These are phyloP conservation scores for Zenarchopterus dispar DNA, from an alignment of 2,797 vertebrate genomes.

Conservation along the genomic window DNA sequence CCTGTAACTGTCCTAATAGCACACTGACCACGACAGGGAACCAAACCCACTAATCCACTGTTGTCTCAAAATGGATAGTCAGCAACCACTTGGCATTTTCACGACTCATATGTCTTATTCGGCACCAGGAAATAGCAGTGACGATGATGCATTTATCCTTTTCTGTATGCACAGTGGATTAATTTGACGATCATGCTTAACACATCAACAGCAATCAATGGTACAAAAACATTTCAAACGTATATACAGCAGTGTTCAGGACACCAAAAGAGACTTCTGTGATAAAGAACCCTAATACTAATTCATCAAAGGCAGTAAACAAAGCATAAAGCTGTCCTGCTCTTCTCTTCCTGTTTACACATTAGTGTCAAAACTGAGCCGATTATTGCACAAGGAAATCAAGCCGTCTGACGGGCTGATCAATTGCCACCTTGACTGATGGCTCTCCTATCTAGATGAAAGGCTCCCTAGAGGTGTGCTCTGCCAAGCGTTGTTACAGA, in stretches of 20 bases:
- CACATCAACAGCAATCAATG: background rate
- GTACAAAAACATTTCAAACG: conserved; percentile 14
- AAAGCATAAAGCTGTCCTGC: conserved; percentile 49
- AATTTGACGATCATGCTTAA: conserved; percentile 21
- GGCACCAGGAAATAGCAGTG: conserved; percentile 41
- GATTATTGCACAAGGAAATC: conserved; percentile 81
- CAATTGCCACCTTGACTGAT: conserved; percentile 81
- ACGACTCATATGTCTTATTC: conserved; percentile 56
- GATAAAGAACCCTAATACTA: conserved; percentile 19
- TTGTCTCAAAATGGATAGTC: conserved; percentile 55
- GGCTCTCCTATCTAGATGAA: conserved; percentile 78
- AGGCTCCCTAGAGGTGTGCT: conserved; percentile 66
- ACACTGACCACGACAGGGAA: conserved; percentile 73
- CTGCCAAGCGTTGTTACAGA: conserved; percentile 34
- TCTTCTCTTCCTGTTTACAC: conserved; percentile 62
- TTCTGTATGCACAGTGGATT: conserved; percentile 36
- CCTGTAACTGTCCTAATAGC: conserved; percentile 67
- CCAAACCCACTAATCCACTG: conserved; percentile 62
- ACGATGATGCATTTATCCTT: conserved; percentile 43
- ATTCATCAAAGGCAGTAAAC: conserved; percentile 31
- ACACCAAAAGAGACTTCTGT: conserved; percentile 6
- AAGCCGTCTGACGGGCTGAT: conserved; percentile 75
- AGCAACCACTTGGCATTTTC: conserved; percentile 74
- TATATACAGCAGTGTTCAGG: conserved; percentile 24
- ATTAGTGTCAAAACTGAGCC: conserved; percentile 74